Conservation (phyloP, 2,888 invertebrate genomes). For the Pediacus dermestoides region DNA sequence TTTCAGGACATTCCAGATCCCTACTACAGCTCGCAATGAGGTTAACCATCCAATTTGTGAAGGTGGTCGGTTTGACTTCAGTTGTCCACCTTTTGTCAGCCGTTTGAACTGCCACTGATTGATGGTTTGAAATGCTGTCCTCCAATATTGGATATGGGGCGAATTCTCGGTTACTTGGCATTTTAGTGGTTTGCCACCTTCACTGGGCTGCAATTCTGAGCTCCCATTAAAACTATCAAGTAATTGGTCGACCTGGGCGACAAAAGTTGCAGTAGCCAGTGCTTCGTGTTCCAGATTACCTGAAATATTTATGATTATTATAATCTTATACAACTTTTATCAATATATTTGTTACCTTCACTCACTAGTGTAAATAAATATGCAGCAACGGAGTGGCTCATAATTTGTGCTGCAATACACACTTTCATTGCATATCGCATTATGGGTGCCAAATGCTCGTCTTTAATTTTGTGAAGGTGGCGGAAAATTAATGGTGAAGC, state of each 20-base stretch:
- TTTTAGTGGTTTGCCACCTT: conserved; percentile 8
- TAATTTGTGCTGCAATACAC: conserved; percentile 11
- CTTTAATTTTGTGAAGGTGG: conserved; percentile 8
- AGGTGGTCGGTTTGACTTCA: not conserved
- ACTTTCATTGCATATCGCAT: conserved; percentile 10
- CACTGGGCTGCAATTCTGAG: not conserved
- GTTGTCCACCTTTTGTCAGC: not conserved
- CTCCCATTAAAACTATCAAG: conserved; percentile 14
- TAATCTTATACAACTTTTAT: not conserved
- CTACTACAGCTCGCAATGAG: not conserved
- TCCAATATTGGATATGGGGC: conserved; percentile 9
- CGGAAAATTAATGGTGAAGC: conserved; percentile 5
- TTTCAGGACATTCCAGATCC: not conserved
- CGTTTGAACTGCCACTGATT: not conserved
- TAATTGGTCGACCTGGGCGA: conserved; percentile 11
- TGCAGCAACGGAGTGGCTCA: conserved; percentile 11
- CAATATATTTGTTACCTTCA: conserved; percentile 5
- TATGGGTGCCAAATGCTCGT: conserved; percentile 1
- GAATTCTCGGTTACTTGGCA: conserved; percentile 8
- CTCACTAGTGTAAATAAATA: conserved; percentile 7
- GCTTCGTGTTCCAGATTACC: conserved; percentile 7
- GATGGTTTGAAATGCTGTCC: not conserved
- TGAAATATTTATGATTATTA: conserved; percentile 7
- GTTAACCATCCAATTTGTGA: conserved; percentile 4
- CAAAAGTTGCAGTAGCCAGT: conserved; percentile 14